Percentiles rank a stretch among this genome's conserved stretches.
Evolutionary conservation across 2,888 invertebrate species (phyloP).

Genomic region (Catocala nupta): DNA sequence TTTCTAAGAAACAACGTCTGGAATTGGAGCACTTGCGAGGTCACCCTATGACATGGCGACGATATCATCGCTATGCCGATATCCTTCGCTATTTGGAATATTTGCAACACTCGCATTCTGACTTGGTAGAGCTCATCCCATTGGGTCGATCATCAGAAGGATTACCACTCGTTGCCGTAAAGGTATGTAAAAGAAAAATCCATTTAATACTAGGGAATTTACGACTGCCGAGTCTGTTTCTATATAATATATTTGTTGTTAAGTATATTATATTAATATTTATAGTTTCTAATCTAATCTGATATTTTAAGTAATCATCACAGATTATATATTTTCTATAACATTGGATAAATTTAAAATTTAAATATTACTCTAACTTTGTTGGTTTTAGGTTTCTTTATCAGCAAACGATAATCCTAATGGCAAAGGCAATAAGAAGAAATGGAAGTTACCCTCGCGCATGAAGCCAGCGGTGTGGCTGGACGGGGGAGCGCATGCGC

Average conservation of each 20-base stretch:
- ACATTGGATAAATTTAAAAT: no score
- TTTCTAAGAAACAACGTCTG: constrained; percentile 88
- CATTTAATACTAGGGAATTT: no score
- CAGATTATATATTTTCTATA: no score
- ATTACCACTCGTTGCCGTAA: constrained; percentile 90
- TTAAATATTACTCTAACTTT: neutral
- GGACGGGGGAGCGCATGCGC: constrained; percentile 92
- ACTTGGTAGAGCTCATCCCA: constrained; percentile 89
- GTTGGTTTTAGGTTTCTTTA: constrained; percentile 67
- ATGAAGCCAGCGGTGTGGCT: constrained; percentile 93
- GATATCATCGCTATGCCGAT: constrained; percentile 91
- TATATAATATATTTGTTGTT: no score
- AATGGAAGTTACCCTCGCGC: constrained; percentile 79
- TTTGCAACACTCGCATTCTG: constrained; percentile 89
- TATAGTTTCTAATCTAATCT: no score
- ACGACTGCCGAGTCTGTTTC: no score
- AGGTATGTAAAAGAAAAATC: constrained; percentile 75
- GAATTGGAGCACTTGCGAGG: constrained; percentile 87
- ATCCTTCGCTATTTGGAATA: constrained; percentile 90
- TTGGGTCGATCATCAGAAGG: constrained; percentile 92
- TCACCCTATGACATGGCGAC: constrained; percentile 90
- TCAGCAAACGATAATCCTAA: constrained; percentile 68
- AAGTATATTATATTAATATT: no score
- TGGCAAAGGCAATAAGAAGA: constrained; percentile 68
- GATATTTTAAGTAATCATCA: no score